phyloP scores from a whole-genome alignment of 2,888 invertebrate genomes.

The Luperina testacea region DNA sequence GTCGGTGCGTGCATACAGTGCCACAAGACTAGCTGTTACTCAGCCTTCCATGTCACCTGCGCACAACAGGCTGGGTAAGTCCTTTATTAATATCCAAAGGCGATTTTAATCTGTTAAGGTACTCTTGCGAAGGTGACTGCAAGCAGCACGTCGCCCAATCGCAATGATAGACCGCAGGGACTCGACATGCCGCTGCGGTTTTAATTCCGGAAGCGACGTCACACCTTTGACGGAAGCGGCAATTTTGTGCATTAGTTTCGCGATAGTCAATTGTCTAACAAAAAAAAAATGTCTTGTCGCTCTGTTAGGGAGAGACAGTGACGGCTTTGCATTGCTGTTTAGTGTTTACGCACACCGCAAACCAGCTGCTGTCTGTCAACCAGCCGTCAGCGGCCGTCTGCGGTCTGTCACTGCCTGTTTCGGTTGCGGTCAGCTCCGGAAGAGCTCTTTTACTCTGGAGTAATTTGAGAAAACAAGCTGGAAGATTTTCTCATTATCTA shows the following conservation, averaged over 20 bases:
- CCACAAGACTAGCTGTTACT: conserved; percentile 98
- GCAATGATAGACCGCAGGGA: neutral
- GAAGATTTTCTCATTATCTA: neutral
- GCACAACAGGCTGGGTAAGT: conserved; percentile 97
- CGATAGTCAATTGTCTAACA: neutral
- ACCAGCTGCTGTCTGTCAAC: no score
- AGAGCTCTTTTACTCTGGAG: neutral
- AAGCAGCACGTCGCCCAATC: no score
- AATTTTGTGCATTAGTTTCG: neutral
- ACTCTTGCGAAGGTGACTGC: neutral
- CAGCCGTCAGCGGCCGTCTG: no score
- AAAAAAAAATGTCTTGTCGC: neutral
- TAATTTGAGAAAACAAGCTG: neutral
- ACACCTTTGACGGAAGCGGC: neutral
- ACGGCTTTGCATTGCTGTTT: neutral
- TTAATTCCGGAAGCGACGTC: neutral
- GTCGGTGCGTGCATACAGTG: conserved; percentile 99
- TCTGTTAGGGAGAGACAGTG: neutral
- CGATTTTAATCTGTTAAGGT: neutral
- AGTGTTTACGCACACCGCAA: no score
- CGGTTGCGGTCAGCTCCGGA: neutral
- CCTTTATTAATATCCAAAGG: neutral
- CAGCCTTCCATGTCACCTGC: conserved; percentile 99
- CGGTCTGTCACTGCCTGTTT: no score
- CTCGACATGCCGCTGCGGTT: neutral